These are phyloP conservation scores for Drosophila bifasciata DNA, from an alignment of 1,140 invertebrate genomes.

Conservation along the genomic window DNA sequence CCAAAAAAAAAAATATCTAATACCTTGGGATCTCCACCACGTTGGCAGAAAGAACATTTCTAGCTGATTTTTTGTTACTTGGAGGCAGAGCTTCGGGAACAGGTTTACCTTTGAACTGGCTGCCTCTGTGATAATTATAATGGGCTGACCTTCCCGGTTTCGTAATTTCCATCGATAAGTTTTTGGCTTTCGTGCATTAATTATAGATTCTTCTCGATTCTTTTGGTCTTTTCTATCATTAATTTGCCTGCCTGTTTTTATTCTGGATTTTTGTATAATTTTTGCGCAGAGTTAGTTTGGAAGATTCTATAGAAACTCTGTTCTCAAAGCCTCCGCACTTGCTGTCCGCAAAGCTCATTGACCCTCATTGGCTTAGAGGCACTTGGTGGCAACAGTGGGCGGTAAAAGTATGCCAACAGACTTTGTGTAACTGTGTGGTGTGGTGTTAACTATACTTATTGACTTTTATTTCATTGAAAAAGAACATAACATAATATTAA, in stretches of 20 bases:
- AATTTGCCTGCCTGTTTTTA: constrained; percentile 4
- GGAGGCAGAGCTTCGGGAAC: constrained; percentile 29
- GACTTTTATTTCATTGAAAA: not conserved
- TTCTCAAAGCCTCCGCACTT: constrained; percentile 30
- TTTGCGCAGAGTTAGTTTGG: constrained; percentile 20
- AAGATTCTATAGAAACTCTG: constrained; percentile 31
- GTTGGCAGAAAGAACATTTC: constrained; percentile 27
- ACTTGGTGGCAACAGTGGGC: constrained; percentile 28
- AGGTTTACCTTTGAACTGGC: constrained; percentile 64
- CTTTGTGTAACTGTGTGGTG: not conserved
- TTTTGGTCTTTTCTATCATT: constrained; percentile 14
- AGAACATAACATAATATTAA: not conserved
- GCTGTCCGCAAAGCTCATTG: constrained; percentile 58
- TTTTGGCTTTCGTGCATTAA: constrained; percentile 41
- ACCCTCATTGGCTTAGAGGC: constrained; percentile 41
- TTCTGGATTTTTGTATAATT: constrained; percentile 12
- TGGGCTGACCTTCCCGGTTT: constrained; percentile 62
- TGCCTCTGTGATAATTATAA: not conserved
- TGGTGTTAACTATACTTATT: not conserved
- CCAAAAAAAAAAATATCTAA: constrained; percentile 4
- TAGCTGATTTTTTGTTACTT: constrained; percentile 15
- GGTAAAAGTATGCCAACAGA: not conserved
- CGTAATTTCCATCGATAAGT: constrained; percentile 44
- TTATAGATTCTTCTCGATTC: constrained; percentile 28
- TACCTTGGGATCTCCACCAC: constrained; percentile 13